Evolutionary conservation across 2,888 invertebrate genomes (phyloP).

Genomic region (Hesperia comma): DNA sequence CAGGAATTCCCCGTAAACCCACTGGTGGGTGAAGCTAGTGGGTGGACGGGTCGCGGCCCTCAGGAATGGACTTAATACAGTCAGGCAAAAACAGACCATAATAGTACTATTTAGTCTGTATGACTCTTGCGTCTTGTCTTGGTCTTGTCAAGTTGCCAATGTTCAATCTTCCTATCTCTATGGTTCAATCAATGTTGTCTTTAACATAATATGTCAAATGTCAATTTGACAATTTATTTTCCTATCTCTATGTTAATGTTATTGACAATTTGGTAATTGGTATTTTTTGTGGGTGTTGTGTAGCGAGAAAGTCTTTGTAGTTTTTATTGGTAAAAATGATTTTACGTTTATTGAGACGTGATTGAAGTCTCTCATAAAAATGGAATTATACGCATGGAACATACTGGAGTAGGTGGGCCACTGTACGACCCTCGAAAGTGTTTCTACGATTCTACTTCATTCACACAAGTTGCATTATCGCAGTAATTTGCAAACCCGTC

Average conservation of each 20-base stretch:
- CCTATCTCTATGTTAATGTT: too few relatives aligned
- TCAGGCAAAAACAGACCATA: too few relatives aligned
- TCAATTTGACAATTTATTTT: constrained; percentile 11
- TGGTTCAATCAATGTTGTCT: too few relatives aligned
- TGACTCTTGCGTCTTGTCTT: too few relatives aligned
- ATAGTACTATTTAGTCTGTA: too few relatives aligned
- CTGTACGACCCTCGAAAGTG: not conserved
- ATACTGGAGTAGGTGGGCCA: constrained; percentile 3
- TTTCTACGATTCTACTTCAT: not conserved
- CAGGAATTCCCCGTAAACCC: too few relatives aligned
- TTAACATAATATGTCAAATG: not conserved
- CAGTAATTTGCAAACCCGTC: constrained; percentile 35
- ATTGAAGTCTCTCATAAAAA: constrained; percentile 9
- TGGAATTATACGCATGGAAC: constrained; percentile 7
- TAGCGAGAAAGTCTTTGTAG: constrained; percentile 29
- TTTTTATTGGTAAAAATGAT: constrained; percentile 32
- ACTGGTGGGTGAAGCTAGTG: too few relatives aligned
- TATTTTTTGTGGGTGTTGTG: constrained; percentile 29
- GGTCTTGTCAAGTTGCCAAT: too few relatives aligned
- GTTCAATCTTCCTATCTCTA: too few relatives aligned
- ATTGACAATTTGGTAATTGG: not conserved
- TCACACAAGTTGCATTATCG: constrained; percentile 10
- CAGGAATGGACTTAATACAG: too few relatives aligned
- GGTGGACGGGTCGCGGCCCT: too few relatives aligned
- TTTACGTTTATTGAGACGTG: constrained; percentile 6